Conservation (phyloP, 1,140 invertebrate genomes). For the Drosophila sp. region DNA sequence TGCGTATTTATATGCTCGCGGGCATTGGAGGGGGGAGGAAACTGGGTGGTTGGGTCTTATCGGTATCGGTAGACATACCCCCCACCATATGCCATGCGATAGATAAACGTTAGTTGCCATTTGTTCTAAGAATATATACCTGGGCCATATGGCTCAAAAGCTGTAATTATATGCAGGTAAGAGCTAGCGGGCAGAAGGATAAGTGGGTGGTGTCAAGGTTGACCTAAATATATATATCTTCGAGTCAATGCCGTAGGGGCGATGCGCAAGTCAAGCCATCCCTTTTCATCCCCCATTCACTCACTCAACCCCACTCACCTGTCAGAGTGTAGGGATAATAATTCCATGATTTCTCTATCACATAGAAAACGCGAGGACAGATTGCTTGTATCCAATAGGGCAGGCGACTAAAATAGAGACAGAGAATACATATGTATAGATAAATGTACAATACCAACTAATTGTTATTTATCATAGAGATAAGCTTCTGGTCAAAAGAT, state of each 20-base stretch:
- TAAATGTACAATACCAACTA: background rate
- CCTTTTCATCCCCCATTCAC: background rate
- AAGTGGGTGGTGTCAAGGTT: constrained; percentile 8
- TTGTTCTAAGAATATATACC: constrained; percentile 12
- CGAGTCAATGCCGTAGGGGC: constrained; percentile 1
- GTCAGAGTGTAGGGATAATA: constrained; percentile 96
- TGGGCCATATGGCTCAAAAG: constrained; percentile 1
- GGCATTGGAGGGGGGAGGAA: background rate
- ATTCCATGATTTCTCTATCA: constrained; percentile 97
- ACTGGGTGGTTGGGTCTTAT: constrained; percentile 24
- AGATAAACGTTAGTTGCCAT: constrained; percentile 25
- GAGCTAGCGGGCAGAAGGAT: background rate
- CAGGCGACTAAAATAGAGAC: constrained; percentile 87
- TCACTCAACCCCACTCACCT: constrained; percentile 84
- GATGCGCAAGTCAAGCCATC: constrained; percentile 31
- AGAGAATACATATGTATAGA: constrained; percentile 4
- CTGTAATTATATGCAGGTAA: constrained; percentile 11
- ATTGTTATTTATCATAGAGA: constrained; percentile 3
- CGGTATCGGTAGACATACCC: constrained; percentile 42
- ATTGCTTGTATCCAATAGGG: constrained; percentile 95
- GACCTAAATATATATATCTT: constrained; percentile 43
- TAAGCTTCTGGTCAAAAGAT: background rate
- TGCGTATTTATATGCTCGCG: constrained; percentile 30
- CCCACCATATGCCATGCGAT: constrained; percentile 25
- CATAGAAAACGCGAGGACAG: constrained; percentile 95